Percentiles rank a stretch among this genome's conserved stretches.
phyloP scores from a whole-genome alignment of 2,888 invertebrate species.

The Calameuta pallipes region DNA sequence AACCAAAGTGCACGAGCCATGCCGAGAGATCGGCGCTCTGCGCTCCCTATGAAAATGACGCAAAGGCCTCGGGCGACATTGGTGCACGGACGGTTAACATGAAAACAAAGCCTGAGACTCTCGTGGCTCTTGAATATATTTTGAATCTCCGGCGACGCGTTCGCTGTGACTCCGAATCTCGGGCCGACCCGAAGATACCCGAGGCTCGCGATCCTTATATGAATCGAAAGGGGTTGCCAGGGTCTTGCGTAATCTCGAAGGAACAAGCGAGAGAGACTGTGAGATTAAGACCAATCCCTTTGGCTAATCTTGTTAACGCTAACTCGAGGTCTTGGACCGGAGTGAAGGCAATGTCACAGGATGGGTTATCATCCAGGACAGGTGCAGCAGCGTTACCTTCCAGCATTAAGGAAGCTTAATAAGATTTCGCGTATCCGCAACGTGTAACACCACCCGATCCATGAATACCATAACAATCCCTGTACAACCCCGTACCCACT shows the following conservation, averaged over 20 bases:
- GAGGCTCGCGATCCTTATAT: background rate
- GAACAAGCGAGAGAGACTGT: constrained; percentile 30
- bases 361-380: background rate
- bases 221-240: background rate
- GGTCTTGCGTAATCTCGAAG: constrained; percentile 8
- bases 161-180: background rate
- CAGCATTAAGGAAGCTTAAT: background rate
- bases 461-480: background rate
- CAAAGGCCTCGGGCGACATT: background rate
- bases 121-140: background rate
- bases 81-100: background rate
- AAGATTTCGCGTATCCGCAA: background rate
- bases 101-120: background rate
- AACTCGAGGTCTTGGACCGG: constrained; percentile 33
- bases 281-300: constrained; percentile 43
- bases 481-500: background rate
- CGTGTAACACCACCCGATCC: background rate
- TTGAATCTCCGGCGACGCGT: background rate
- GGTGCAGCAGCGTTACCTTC: background rate
- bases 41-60: background rate
- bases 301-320: constrained; percentile 55
- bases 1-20: constrained; percentile 9
- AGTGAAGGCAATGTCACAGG: constrained; percentile 12
- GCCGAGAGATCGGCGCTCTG: background rate
- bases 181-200: background rate